These are phyloP conservation scores for Macrostomum lignano DNA, from an alignment of 1,140 invertebrate genomes.

Conservation along the genomic window DNA sequence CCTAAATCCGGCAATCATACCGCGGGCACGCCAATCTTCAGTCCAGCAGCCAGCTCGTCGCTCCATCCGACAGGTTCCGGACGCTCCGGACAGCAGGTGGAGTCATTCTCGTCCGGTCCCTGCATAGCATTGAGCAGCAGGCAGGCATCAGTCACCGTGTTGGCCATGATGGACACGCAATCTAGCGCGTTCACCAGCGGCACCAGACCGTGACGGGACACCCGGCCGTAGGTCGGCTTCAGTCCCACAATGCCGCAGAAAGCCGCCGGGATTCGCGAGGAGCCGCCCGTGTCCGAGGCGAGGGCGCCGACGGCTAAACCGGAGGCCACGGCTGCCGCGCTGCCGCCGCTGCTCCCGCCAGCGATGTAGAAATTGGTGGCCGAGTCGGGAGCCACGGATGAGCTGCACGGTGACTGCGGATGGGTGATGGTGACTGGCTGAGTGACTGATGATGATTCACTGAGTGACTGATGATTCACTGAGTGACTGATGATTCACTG, in stretches of 20 bases:
- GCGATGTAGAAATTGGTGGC: no score
- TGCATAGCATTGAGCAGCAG: constrained; percentile 37
- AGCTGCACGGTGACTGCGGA: no score
- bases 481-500: no score
- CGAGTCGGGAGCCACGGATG: no score
- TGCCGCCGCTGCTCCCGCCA: constrained; percentile 83
- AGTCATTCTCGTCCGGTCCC: constrained; percentile 38
- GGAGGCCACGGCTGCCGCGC: constrained; percentile 63
- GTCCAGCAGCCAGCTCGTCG: no score
- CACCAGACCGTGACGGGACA: constrained; percentile 71
- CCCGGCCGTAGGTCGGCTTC: constrained; percentile 74
- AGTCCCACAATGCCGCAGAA: constrained; percentile 73
- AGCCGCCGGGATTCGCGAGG: constrained; percentile 69
- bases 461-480: no score
- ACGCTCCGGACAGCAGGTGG: constrained; percentile 26
- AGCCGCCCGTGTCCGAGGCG: constrained; percentile 88
- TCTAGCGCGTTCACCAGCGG: constrained; percentile 90
- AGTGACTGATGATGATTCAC: no score
- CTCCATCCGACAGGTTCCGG: no score
- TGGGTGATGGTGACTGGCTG: no score
- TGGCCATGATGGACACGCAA: constrained; percentile 58
- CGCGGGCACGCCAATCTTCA: no score
- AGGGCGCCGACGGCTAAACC: constrained; percentile 37
- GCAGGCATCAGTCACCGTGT: constrained; percentile 47
- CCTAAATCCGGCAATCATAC: no score